phyloP scores from a whole-genome alignment of 2,888 invertebrate genomes.

The Formica aserva region DNA sequence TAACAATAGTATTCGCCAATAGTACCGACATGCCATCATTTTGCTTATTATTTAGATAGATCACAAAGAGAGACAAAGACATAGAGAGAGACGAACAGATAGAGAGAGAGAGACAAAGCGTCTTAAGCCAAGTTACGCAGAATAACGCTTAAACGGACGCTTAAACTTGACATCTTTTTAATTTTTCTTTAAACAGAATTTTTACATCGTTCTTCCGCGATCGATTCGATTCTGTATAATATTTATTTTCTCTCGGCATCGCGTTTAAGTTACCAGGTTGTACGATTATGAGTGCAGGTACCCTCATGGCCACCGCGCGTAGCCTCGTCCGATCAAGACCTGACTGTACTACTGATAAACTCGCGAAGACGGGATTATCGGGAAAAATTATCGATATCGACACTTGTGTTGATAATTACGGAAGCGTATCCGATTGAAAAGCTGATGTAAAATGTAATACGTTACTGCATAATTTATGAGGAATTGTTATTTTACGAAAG shows the following conservation, averaged over 20 bases:
- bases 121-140: not conserved
- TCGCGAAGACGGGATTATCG: not conserved
- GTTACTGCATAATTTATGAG: slow-evolving; percentile 5
- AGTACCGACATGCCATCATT: not conserved
- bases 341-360: slow-evolving; percentile 58
- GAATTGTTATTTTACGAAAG: not conserved
- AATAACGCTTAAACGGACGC: not conserved
- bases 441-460: not conserved
- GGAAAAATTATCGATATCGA: slow-evolving; percentile 6
- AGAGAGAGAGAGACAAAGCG: not conserved
- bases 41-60: not conserved
- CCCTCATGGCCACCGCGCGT: slow-evolving; percentile 58
- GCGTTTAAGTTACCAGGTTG: slow-evolving; percentile 48
- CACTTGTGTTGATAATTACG: not conserved
- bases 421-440: not conserved
- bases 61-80: not conserved
- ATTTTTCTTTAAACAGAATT: not conserved
- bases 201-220: not conserved
- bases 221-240: slow-evolving; percentile 35
- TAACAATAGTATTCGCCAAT: not conserved
- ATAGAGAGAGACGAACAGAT: too few species aligned
- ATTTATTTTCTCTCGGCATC: not conserved
- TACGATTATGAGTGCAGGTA: slow-evolving; percentile 62
- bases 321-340: slow-evolving; percentile 63
- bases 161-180: not conserved